Evolutionary conservation across 35 echinoderm and acorn worm species (phyloP), one percentile per base, ranked within the genome.

Genomic region (Acanthaster planci): DNA sequence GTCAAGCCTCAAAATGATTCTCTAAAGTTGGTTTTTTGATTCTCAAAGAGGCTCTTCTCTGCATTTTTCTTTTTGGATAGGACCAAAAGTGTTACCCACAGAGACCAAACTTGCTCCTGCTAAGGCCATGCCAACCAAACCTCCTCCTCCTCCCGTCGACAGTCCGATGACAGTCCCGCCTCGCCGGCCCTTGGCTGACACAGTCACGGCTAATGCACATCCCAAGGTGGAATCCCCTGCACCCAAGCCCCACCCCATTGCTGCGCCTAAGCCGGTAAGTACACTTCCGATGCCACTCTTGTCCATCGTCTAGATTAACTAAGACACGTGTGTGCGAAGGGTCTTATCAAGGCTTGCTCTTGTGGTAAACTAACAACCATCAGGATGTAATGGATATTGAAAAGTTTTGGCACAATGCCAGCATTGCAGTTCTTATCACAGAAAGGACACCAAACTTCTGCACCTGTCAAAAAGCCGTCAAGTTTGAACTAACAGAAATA

Each of bases 181-280:
- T 6, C 42, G 42, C 42, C 4, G 42, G 42, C 42, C 42, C 4
- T 47, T 12, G n/a, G 12, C 47, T 0, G n/a, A 32, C 52, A 84
- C 58, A 21, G 82, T 55, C 58, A 31, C 7, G n/a, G 19, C 56
- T 26, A 72, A 26, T 36, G 34, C 64, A 31, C 64, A 72, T 14
- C 64, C 64, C 14, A 30, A 34, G 30, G 23, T 31, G 23, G 64
- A 26, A 34, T 14, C 64, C 21, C 7, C 22, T 26, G 42, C 42
- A 4, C 40, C 19, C 67, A 23, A 78, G 67, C 27, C 64, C 8
- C 84, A 86, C 53, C 31, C 76, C 9, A 64, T 51, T 12, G 39
- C 75, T 86, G 84, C 67, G 34, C 67, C 84, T 52, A 77, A 78
- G 39, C 84, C 75, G 84, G 84, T 86, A 37, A 86, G n/a, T 38